Evolutionary conservation across 1,140 invertebrate species (phyloP), one percentile per base, ranked within the genome.

Genomic region (Drosophila baimaii): DNA sequence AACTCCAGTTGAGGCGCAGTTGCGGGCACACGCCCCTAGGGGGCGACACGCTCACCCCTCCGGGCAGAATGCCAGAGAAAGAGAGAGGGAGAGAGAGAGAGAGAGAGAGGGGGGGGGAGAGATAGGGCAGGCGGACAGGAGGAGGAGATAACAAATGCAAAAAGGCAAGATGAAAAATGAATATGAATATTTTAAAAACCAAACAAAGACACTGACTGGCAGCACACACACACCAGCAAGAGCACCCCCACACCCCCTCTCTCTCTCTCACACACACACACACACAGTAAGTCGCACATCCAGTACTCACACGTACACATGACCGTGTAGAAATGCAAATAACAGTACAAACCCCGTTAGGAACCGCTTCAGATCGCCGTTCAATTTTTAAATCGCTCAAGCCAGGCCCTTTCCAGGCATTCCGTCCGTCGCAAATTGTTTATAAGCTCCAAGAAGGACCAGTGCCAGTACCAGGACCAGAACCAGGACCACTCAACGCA

Each of bases 131-230:
- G 19, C 19, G 8, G 29, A 19, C 19, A 15, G 39, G n/a, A 52
- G 65, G 27, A 21, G 17, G 21, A 33, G 43, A 33, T 37, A 72
- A 59, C 35, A 72, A 72, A 72, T 72, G 70, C 55, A 51, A 44
- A 59, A 37, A 54, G 29, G n/a, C n/a, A n/a, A 13, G 37, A 59
- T 71, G 23, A 44, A 27, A 52, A 58, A 39, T 52, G 54, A 47
- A 76, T 68, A 59, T 77, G 73, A 76, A 76, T 76, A 66, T 76
- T 76, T 76, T 37, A 76, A 68, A 64, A 76, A 65, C 46, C 72
- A 66, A 76, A 66, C 70, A 66, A 69, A 66, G 44, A 64, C 27
- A 43, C 27, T 17, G 25, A 63, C 25, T 35, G 21, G 33, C 25
- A 31, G 12, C 39, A 23, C 49, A 27, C 23, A 49, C 19, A 37